Evolutionary conservation across 30 jellyfish, hydroid and myxozoan genomes (phyloP).

Genomic region (Aurelia aurita complex sp. Pacific): DNA sequence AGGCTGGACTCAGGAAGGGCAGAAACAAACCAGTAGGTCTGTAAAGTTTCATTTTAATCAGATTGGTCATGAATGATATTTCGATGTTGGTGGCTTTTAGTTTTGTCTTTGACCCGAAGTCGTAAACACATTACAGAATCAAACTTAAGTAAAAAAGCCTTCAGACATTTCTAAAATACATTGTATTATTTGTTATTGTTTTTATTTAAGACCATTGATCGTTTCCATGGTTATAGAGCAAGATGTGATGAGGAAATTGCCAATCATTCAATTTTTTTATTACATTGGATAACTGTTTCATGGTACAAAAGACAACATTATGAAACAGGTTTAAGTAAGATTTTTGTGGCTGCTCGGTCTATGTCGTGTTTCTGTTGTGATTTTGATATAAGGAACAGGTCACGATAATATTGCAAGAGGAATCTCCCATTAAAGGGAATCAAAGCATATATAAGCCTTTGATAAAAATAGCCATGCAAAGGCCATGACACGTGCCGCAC

Average conservation of each 20-base stretch:
- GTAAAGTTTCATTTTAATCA: too few species aligned
- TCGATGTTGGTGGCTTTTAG: background rate
- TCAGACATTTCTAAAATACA: too few species aligned
- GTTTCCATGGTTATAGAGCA: conserved; percentile 8
- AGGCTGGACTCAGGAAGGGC: too few species aligned
- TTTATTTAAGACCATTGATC: background rate
- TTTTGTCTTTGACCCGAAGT: background rate
- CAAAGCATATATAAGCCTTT: too few species aligned
- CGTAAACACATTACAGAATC: background rate
- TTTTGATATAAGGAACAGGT: too few species aligned
- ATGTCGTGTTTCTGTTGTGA: too few species aligned
- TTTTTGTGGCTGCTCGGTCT: background rate
- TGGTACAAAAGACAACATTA: background rate
- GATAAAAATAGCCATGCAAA: too few species aligned
- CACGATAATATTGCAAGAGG: too few species aligned
- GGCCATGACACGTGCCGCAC: too few species aligned
- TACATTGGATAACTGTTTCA: conserved; percentile 33
- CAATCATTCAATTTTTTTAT: conserved; percentile 28
- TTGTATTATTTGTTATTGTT: background rate
- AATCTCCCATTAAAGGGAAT: too few species aligned
- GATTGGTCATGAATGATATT: background rate
- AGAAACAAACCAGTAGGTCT: too few species aligned
- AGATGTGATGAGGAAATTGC: conserved; percentile 41
- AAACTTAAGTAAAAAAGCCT: too few species aligned
- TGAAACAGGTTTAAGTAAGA: background rate